These are phyloP conservation scores for Crax fasciolata DNA, from an alignment of 2,797 vertebrate genomes.

Conservation along the genomic window DNA sequence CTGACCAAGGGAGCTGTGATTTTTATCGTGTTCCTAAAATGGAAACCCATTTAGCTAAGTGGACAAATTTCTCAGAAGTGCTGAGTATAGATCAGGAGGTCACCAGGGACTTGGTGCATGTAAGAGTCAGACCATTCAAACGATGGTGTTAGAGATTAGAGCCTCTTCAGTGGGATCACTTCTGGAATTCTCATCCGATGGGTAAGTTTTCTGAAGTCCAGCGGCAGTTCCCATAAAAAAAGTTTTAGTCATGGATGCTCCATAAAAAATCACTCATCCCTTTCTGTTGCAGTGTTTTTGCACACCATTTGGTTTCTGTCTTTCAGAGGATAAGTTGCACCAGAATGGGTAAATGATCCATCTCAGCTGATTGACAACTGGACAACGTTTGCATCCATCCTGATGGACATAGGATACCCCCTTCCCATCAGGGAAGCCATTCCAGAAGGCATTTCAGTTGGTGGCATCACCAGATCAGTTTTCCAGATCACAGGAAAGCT, in stretches of 20 bases:
- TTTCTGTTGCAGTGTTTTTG: not conserved
- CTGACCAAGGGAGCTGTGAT: not conserved
- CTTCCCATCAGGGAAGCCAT: not conserved
- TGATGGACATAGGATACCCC: not conserved
- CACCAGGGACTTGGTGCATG: not conserved
- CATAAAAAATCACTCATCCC: not conserved
- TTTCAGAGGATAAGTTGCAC: not conserved
- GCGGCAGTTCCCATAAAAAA: not conserved
- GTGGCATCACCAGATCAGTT: not conserved
- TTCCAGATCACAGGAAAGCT: slow-evolving; percentile 44
- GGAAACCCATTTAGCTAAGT: not conserved
- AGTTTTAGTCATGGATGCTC: not conserved
- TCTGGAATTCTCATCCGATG: not conserved
- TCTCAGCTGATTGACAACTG: slow-evolving; percentile 2
- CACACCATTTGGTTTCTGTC: slow-evolving; percentile 14
- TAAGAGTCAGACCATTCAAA: not conserved
- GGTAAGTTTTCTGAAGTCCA: not conserved
- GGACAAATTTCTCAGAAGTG: not conserved
- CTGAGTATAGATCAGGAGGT: not conserved
- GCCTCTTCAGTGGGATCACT: not conserved
- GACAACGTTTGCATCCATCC: slow-evolving; percentile 6
- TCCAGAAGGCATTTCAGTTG: accelerated
- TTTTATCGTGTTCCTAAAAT: not conserved
- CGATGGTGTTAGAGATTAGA: not conserved
- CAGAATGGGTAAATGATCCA: not conserved